Percentiles rank a stretch among this genome's conserved stretches.
These are phyloP conservation scores for Gryllus longicercus DNA, from an alignment of 2,888 invertebrate genomes.

Conservation along the genomic window DNA sequence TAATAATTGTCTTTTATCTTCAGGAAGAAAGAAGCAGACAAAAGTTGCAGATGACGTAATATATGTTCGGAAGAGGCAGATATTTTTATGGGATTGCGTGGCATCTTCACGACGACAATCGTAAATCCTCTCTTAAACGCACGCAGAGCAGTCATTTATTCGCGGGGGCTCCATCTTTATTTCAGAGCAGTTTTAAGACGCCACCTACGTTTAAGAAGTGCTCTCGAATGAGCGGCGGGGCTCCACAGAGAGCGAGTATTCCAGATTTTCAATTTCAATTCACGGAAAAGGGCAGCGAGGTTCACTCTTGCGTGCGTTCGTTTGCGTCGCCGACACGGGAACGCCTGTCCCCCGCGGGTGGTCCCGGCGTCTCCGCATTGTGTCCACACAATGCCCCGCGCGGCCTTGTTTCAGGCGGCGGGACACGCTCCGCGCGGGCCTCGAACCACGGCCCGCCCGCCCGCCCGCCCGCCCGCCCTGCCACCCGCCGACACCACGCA, in stretches of 20 bases:
- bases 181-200: not conserved
- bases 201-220: not conserved
- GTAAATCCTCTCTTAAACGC: not conserved
- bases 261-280: not conserved
- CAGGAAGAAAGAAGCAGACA: not conserved
- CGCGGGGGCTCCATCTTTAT: not conserved
- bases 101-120: not conserved
- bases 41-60: not conserved
- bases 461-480: not conserved
- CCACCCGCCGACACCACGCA: no score
- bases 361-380: not conserved
- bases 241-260: not conserved
- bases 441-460: not conserved
- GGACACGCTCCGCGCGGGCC: not conserved
- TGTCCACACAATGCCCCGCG: not conserved
- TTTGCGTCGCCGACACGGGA: not conserved
- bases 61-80: not conserved
- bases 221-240: not conserved
- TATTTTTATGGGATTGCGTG: not conserved
- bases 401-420: not conserved
- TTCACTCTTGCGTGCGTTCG: not conserved
- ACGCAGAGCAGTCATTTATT: constrained; percentile 6
- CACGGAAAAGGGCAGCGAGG: not conserved
- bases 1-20: constrained; percentile 1
- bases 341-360: not conserved